phyloP scores from a whole-genome alignment of 2,797 vertebrate genomes.

The Allobates femoralis region DNA sequence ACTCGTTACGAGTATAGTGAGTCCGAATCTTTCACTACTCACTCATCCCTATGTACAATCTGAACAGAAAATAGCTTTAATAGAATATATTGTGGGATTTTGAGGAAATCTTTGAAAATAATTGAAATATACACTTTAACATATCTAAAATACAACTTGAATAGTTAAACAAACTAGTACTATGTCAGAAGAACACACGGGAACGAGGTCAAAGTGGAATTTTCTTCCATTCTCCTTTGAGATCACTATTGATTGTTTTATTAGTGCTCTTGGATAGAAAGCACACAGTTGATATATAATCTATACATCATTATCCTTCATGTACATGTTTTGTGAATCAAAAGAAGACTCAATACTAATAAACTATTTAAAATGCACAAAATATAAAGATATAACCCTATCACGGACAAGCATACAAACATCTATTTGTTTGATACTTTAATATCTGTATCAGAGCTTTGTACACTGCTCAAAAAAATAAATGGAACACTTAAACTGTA shows the following conservation, averaged over 20 bases:
- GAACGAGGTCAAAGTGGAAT: conserved; percentile 12
- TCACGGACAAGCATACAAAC: background rate
- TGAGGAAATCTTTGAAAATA: background rate
- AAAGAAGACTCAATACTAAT: background rate
- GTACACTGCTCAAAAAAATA: too few relatives aligned
- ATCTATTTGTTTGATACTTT: background rate
- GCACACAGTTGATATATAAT: conserved; percentile 19
- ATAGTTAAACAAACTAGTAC: background rate
- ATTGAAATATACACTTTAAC: background rate
- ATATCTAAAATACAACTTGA: background rate
- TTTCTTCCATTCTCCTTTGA: background rate
- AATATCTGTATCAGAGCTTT: background rate
- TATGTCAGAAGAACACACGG: background rate
- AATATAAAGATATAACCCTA: background rate
- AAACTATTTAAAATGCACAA: background rate
- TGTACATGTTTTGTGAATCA: background rate
- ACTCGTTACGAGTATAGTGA: too few relatives aligned
- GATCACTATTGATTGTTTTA: conserved; percentile 25
- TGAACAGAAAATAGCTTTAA: background rate
- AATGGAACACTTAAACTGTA: too few relatives aligned
- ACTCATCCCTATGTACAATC: too few relatives aligned
- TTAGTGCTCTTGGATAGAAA: conserved; percentile 3
- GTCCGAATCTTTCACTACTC: too few relatives aligned
- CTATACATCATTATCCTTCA: conserved; percentile 28
- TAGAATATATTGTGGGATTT: background rate